Base-by-base conservation (phyloP, 2,113 vertebrate genomes). In the Corythoichthys intestinalis region DNA sequence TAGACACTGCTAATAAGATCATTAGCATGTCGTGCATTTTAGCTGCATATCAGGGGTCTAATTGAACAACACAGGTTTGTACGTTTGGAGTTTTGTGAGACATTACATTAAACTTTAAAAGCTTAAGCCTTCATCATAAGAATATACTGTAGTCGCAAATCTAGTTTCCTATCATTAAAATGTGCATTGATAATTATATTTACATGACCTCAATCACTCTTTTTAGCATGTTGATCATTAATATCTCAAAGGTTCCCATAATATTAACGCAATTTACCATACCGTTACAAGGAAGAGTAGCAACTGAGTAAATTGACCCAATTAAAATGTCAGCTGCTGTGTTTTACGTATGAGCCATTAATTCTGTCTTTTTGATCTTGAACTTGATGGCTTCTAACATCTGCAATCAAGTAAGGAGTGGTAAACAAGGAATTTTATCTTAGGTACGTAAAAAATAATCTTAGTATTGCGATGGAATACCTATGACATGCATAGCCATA, bases 401-500 rank as follows among this genome's bases (percentile, higher is more conserved):
- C 77, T 81, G 78, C 75, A 6, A 61, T 56, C 50, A 65, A 49
- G 70, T 63, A 63, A 37, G 11, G 56, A 58, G 56, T 13, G 35
- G 39, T 14, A 12, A 44, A 70, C 11, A 28, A 77, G 50, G 64
- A 79, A 78, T 75, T 74, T 71, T 57, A 72, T 8, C 1, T 4
- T 5, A 44, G 6, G 9, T 5, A 44, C 6, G 41, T 44, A 44
- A 85, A 75, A 70, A 44, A 69, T 60, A 13, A 57, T 35, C 8
- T 20, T n/a, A 75, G 76, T 63, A 71, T 53, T 41, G 47, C n/a
- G 34, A 58, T 35, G 56, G 56, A 2, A 2, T 65, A 77, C 69
- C 48, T 64, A 75, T 37, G 34, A 49, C 48, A 35, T 78, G 74
- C 79, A 81, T 86, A 76, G 77, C 71, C 82, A 13, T 47, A 34